phyloP scores from a whole-genome alignment of 2,113 vertebrate species.

The Mormyrus lacerda region DNA sequence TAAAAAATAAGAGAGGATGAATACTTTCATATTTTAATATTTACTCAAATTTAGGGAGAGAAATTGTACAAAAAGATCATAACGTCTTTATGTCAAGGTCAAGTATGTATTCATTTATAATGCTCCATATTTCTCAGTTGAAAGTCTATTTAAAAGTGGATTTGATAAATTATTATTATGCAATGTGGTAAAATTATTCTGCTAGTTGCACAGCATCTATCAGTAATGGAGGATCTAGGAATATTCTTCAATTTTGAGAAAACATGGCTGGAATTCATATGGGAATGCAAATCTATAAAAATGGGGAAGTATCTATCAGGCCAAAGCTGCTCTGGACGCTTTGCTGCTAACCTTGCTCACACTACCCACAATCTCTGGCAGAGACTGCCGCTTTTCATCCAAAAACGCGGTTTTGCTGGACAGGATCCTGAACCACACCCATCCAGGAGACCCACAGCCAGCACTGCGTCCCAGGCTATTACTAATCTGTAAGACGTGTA shows the following conservation, averaged over 20 bases:
- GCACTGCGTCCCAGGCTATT: slow-evolving; percentile 43
- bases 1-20: neutral
- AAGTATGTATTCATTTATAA: neutral
- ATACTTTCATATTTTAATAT: neutral
- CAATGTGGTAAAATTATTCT: neutral
- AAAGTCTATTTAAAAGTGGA: neutral
- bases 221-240: neutral
- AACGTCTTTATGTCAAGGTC: neutral
- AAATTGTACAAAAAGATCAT: neutral
- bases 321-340: neutral
- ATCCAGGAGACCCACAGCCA: slow-evolving; percentile 48
- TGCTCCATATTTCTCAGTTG: neutral
- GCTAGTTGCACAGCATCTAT: neutral
- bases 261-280: neutral
- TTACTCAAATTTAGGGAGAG: neutral
- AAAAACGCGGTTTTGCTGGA: slow-evolving; percentile 23
- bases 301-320: neutral
- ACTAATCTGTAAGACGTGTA: slow-evolving; percentile 57
- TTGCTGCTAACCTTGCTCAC: neutral
- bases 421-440: slow-evolving; percentile 49
- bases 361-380: neutral
- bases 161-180: neutral
- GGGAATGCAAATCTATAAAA: neutral
- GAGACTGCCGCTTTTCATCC: slow-evolving; percentile 27
- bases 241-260: neutral